Conservation (phyloP, 2,113 vertebrate species). For the Nycticebus coucang region DNA sequence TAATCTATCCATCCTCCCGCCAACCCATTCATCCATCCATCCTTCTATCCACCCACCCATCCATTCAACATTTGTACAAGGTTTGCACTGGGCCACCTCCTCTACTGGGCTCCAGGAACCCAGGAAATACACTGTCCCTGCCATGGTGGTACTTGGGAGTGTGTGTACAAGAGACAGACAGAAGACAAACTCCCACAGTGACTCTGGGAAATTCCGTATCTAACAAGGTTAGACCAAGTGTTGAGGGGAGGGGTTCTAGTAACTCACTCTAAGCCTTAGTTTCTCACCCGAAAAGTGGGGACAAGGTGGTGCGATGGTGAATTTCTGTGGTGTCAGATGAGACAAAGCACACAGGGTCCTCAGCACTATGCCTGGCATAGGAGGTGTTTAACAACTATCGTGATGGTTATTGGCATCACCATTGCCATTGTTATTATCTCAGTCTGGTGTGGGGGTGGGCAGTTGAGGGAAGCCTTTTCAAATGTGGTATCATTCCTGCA, state of each 20-base stretch:
- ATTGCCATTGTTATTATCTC: neutral
- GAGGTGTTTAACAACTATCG: too few species aligned
- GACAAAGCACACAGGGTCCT: neutral
- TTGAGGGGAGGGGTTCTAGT: too few species aligned
- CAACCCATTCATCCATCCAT: fast-evolving
- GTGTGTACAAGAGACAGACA: neutral
- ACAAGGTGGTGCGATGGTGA: too few species aligned
- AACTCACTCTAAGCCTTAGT: neutral
- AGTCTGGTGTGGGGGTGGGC: neutral
- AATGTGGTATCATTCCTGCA: too few species aligned
- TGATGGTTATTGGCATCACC: neutral
- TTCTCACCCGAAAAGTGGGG: neutral
- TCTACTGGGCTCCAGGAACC: neutral
- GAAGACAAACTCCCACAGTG: neutral
- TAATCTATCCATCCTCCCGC: neutral
- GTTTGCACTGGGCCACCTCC: too few species aligned
- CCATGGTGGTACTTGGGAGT: neutral
- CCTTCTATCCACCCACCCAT: fast-evolving
- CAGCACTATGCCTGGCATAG: neutral
- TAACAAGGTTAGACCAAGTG: neutral
- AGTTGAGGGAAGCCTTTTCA: neutral
- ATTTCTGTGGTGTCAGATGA: neutral
- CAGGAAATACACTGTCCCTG: neutral
- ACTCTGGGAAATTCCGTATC: neutral
- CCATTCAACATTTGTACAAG: neutral